Evolutionary conservation across 2,888 invertebrate species (phyloP).

Genomic region (Stegophylla sp.): DNA sequence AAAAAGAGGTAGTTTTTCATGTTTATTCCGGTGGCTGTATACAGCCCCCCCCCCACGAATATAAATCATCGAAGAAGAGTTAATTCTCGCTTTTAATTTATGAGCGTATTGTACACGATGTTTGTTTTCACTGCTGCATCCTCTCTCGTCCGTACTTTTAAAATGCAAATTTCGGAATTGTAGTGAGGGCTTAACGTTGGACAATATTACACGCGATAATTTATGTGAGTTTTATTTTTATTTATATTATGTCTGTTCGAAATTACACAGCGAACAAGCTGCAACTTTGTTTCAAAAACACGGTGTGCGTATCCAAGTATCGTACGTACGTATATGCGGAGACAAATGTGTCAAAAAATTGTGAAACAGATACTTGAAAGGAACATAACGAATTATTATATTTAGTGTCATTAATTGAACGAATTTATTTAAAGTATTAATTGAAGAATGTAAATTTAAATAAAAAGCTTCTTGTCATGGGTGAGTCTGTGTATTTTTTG

Average conservation of each 20-base stretch:
- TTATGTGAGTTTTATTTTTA: background rate
- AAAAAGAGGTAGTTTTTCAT: background rate
- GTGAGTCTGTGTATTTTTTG: no score
- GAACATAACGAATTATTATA: no score
- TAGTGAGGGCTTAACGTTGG: constrained; percentile 8
- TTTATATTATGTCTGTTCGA: no score
- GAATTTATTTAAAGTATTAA: no score
- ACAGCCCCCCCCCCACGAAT: background rate
- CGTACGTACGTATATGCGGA: background rate
- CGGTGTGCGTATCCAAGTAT: no score
- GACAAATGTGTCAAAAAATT: background rate
- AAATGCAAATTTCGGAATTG: constrained; percentile 34
- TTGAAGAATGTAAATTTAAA: no score
- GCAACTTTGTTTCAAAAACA: background rate
- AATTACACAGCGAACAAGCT: background rate
- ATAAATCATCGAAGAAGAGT: constrained; percentile 36
- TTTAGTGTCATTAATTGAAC: no score
- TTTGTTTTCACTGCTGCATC: constrained; percentile 23
- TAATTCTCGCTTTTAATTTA: constrained; percentile 38
- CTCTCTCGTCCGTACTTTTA: background rate
- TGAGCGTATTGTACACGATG: constrained; percentile 30
- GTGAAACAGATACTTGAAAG: no score
- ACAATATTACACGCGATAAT: background rate
- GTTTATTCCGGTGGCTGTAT: background rate
- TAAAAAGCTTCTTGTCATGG: no score